Conservation (phyloP, 2,113 vertebrate species). For the Isurus oxyrinchus region DNA sequence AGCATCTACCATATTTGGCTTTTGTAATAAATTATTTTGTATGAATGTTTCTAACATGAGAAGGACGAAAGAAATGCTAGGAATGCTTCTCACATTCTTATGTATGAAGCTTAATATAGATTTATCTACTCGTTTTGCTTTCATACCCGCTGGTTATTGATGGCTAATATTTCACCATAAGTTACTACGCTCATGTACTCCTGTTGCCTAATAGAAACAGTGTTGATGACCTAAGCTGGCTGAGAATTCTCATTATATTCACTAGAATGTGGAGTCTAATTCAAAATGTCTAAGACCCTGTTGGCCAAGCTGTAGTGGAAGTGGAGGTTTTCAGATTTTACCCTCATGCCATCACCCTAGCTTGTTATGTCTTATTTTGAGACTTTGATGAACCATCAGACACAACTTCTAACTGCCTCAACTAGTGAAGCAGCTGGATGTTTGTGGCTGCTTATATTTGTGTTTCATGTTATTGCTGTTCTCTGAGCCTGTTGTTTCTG, state of each 20-base stretch:
- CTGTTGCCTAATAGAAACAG: not conserved
- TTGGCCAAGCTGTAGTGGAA: not conserved
- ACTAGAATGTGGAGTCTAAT: not conserved
- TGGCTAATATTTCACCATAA: not conserved
- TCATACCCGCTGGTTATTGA: not conserved
- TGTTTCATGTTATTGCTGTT: not conserved
- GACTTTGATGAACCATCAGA: not conserved
- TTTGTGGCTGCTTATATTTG: not conserved
- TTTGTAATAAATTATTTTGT: not conserved
- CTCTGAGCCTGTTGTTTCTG: constrained; percentile 2
- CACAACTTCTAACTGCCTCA: not conserved
- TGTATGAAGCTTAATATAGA: not conserved
- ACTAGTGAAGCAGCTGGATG: not conserved
- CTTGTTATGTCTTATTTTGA: not conserved
- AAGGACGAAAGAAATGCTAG: not conserved
- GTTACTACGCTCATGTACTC: not conserved
- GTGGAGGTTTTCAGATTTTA: not conserved
- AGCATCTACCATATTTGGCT: not conserved
- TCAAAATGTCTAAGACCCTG: not conserved
- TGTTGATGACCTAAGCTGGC: not conserved
- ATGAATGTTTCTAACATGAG: not conserved
- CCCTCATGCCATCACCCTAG: not conserved
- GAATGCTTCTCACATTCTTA: not conserved
- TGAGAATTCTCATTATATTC: not conserved
- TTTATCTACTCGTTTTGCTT: not conserved